phyloP scores from a whole-genome alignment of 2,888 invertebrate species.

The Acrocyrtus sp. region DNA sequence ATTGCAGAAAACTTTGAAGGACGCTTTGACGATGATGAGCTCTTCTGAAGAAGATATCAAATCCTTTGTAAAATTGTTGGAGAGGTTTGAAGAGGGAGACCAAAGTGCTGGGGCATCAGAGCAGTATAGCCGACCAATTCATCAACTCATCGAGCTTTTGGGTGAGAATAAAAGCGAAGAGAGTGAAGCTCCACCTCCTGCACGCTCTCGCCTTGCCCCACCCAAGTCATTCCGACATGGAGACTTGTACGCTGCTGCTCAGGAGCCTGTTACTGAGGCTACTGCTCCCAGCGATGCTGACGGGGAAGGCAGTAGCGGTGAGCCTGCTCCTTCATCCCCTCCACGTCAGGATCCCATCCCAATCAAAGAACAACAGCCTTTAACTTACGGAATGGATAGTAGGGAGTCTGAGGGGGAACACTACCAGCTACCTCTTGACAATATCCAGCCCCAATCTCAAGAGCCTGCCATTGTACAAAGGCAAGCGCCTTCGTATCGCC shows the following conservation, averaged over 20 bases:
- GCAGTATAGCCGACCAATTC: slow-evolving; percentile 30
- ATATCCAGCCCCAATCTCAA: slow-evolving; percentile 10
- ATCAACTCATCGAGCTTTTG: slow-evolving; percentile 28
- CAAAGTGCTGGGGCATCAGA: slow-evolving; percentile 19
- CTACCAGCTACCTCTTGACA: slow-evolving; percentile 1
- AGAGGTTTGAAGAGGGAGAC: slow-evolving; percentile 21
- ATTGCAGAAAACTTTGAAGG: slow-evolving; percentile 31
- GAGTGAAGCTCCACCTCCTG: neutral
- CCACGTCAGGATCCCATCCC: neutral
- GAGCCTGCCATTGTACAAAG: slow-evolving; percentile 21
- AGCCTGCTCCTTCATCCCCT: neutral
- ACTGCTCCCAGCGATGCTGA: neutral
- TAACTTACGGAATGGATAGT: neutral
- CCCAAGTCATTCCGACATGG: slow-evolving; percentile 5
- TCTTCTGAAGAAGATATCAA: slow-evolving; percentile 31
- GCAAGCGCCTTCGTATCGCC: slow-evolving; percentile 27
- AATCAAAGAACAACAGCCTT: neutral
- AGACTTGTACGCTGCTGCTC: slow-evolving; percentile 33
- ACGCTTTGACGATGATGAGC: slow-evolving; percentile 21
- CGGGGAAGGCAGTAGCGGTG: neutral
- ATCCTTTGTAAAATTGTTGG: slow-evolving; percentile 32
- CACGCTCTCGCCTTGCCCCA: slow-evolving; percentile 36
- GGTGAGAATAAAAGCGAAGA: neutral
- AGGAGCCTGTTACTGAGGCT: slow-evolving; percentile 24
- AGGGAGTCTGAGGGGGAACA: neutral